phyloP scores from a whole-genome alignment of 2,113 vertebrate species.

The Corythoichthys haematopterus region DNA sequence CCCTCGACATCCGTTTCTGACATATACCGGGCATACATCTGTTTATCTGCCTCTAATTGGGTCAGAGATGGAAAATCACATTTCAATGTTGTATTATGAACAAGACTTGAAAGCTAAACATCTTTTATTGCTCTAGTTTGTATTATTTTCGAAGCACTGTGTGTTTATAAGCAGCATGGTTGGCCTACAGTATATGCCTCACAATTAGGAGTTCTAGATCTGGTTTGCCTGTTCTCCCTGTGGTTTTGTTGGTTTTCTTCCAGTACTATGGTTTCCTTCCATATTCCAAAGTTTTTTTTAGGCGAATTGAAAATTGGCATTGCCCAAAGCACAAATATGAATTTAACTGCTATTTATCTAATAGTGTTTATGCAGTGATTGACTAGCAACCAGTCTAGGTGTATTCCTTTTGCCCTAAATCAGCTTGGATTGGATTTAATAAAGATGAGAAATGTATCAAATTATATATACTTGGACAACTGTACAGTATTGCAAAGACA shows the following conservation, averaged over 20 bases:
- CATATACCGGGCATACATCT: not conserved
- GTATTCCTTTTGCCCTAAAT: too few species aligned
- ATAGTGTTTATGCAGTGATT: not conserved
- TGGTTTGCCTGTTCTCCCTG: not conserved
- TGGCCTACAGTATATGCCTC: not conserved
- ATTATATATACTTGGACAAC: too few species aligned
- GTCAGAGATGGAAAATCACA: not conserved
- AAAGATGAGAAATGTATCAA: too few species aligned
- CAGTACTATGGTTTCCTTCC: not conserved
- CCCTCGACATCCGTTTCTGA: slow-evolving; percentile 11
- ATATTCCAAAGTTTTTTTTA: not conserved
- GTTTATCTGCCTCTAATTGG: not conserved
- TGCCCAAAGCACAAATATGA: not conserved
- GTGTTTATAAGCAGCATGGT: not conserved
- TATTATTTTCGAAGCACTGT: not conserved
- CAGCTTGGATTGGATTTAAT: too few species aligned
- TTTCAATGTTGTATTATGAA: not conserved
- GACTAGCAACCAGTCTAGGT: too few species aligned
- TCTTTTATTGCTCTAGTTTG: not conserved
- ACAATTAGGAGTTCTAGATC: not conserved
- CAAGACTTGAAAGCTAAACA: not conserved
- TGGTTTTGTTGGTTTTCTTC: not conserved
- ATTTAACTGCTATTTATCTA: not conserved
- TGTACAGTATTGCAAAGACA: too few species aligned
- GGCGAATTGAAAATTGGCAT: not conserved